Evolutionary conservation across 1,140 invertebrate genomes (phyloP).

Genomic region (Calephelis virginiensis): DNA sequence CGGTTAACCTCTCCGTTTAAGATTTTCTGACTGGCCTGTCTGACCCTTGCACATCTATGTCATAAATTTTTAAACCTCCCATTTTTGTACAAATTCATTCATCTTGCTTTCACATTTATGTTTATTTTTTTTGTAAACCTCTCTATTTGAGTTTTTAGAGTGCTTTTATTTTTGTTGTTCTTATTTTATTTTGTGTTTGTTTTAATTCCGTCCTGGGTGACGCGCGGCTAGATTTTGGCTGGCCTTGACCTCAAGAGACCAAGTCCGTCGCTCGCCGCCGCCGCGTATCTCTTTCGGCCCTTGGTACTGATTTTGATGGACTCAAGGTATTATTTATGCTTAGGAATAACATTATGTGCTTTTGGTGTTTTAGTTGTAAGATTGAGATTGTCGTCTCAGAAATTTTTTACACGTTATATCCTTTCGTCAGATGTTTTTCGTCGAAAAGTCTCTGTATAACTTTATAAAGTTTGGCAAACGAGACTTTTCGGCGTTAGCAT

Average conservation of each 20-base stretch:
- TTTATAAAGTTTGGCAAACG: too few species aligned
- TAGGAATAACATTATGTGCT: slow-evolving; percentile 7
- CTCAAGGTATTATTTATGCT: slow-evolving; percentile 35
- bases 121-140: slow-evolving; percentile 11
- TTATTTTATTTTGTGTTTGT: slow-evolving; percentile 37
- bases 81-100: slow-evolving; percentile 8
- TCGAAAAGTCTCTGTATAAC: too few species aligned
- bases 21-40: too few species aligned
- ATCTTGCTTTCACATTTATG: slow-evolving; percentile 20
- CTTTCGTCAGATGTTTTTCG: too few species aligned
- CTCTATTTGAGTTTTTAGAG: slow-evolving; percentile 8
- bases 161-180: slow-evolving; percentile 29
- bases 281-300: slow-evolving; percentile 75
- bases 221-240: slow-evolving; percentile 59
- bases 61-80: too few species aligned
- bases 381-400: background rate
- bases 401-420: too few species aligned
- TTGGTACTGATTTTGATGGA: slow-evolving; percentile 58
- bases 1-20: too few species aligned
- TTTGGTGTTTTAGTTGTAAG: slow-evolving; percentile 9
- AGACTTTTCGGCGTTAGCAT: too few species aligned
- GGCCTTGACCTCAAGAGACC: slow-evolving; percentile 53
- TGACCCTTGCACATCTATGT: too few species aligned
- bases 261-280: slow-evolving; percentile 55
- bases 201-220: slow-evolving; percentile 36